Percentiles rank a stretch among this genome's conserved stretches.
Conservation (phyloP, 2,888 invertebrate genomes). For the Palloptera scutellata region DNA sequence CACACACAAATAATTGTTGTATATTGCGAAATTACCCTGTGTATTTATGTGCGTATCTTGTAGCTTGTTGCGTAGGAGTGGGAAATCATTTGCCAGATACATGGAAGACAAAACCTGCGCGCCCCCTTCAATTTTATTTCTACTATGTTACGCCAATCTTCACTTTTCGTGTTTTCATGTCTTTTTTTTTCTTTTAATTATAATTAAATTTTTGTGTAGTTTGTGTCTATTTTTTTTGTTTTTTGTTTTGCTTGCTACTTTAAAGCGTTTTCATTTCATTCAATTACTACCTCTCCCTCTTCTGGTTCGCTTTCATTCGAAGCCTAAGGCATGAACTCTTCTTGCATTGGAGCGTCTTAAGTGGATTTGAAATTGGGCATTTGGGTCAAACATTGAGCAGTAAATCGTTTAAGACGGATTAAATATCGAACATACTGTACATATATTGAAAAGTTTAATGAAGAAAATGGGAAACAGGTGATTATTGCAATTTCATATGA, state of each 20-base stretch:
- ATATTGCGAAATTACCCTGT: neutral
- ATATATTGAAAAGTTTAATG: neutral
- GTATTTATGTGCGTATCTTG: neutral
- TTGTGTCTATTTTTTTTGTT: neutral
- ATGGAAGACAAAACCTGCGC: neutral
- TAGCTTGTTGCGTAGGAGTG: neutral
- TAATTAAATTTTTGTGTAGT: neutral
- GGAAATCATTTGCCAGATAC: too few species aligned
- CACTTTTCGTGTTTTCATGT: neutral
- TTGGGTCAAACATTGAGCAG: constrained; percentile 26
- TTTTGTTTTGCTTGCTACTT: neutral
- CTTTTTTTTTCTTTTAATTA: neutral
- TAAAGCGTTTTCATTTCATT: constrained; percentile 11
- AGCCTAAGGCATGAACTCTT: constrained; percentile 22
- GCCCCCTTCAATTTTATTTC: neutral
- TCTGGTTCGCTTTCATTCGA: neutral
- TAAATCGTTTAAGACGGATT: constrained; percentile 2
- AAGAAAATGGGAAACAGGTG: neutral
- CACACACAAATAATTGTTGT: constrained; percentile 8
- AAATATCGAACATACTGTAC: neutral
- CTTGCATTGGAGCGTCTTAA: constrained; percentile 27
- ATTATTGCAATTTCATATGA: constrained; percentile 1
- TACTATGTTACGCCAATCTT: constrained; percentile 4
- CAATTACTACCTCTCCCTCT: constrained; percentile 5
- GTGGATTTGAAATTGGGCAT: constrained; percentile 31